Base-by-base conservation (phyloP, 2,113 vertebrate genomes). In the Panthera uncia region DNA sequence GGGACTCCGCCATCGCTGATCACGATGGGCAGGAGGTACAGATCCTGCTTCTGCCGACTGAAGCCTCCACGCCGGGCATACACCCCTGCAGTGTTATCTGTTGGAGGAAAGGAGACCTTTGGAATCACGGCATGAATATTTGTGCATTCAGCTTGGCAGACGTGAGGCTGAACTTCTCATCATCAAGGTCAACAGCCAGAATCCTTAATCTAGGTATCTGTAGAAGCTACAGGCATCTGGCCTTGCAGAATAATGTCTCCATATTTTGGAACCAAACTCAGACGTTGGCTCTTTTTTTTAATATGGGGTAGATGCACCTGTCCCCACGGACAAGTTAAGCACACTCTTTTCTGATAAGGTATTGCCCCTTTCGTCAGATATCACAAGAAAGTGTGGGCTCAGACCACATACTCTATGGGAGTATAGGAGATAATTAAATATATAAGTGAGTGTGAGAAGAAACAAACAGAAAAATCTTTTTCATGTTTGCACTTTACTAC, bases 1-100 rank as follows among this genome's bases (percentile, higher is more conserved):
- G 99, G 99, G 7, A 98, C 90, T 0, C 99, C 99, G 0, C 99
- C 99, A 25, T 99, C 99, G 0, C 99, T 99, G 97, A 99, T 99
- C 95, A 99, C 99, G 0, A 99, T 99, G 41, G 99, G 99, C 7
- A 99, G 99, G 25, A 99, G 98, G 98, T 99, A 99, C 4, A 99
- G 74, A 2, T 99, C 99, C 98, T 99, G 99, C 71, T 99, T 99
- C 93, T 99, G 98, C 1, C 99, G 99, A 52, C 99, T 99, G 98
- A 99, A 99, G 0, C 98, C 98, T 48, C 99, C 99, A 0, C 99
- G 99, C 11, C 99, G 98, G 12, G 99, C 99, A 0, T 99, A 99
- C 86, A 99, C 98, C 0, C 99, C 99, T 3, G 99, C 99, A 0
- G 99, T 99, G 97, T 99, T 99, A 98, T 99, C 99, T 99, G 99